Base-by-base conservation (phyloP, 2,113 vertebrate species). In the Garra rufa region DNA sequence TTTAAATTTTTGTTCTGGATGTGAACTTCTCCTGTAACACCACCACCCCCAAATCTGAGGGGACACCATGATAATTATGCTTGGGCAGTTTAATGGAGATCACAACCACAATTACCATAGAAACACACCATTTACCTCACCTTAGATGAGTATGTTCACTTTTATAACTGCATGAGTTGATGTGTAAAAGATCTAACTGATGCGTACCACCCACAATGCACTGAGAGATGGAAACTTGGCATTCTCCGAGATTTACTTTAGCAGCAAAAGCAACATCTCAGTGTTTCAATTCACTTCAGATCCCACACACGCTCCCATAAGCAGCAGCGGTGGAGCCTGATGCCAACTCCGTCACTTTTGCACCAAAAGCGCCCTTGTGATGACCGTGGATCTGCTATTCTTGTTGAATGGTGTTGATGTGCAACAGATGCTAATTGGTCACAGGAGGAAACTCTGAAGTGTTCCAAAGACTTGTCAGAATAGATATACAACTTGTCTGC, bases 381-480 rank as follows among this genome's bases (percentile, higher is more conserved):
- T 77, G 50, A 77, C 48, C 21, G 11, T 41, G 30, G 52, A 41
- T 78, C 46, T 87, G 43, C 86, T 71, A 24, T 41, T 52, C 28
- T 86, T 70, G 63, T 89, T 43, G 86, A 75, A 50, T 3, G 50
- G 44, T 21, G 26, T 90, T 85, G 80, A 75, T 90, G 88, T 86
- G 91, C 88, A 89, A 78, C 75, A 86, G 84, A 91, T 88, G 87
- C 86, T 93, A 92, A 93, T 90, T 89, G 87, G 88, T 92, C 92
- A 87, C 92, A 93, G 91, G 85, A 88, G 89, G 87, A 88, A 89
- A 67, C 79, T 85, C 67, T 88, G 78, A 87, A 76, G 69, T 9
- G 55, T 88, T 91, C 90, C 91, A 92, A 91, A 91, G 83, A 89
- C 86, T 90, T 89, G 88, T 91, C 92, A 88, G 79, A 82, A 52